A percentile compares a stretch with the other conserved stretches of the same genome.
Evolutionary conservation across 1,140 invertebrate species (phyloP).

Genomic region (Leucophenga varia): DNA sequence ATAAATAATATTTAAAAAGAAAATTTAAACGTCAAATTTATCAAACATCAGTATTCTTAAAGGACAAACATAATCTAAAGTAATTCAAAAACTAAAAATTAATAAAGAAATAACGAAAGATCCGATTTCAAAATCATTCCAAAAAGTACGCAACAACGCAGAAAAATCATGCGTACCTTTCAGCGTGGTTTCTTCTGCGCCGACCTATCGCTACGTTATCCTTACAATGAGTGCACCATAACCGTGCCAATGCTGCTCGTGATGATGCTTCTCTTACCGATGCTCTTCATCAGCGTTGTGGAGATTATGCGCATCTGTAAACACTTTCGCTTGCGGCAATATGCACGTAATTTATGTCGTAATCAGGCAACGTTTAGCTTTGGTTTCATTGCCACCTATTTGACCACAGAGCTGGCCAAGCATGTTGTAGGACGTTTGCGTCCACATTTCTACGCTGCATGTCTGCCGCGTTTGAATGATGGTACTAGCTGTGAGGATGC

Average conservation of each 20-base stretch:
- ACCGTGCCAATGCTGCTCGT: conserved; percentile 49
- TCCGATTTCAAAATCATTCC: too few species aligned
- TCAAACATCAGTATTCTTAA: too few species aligned
- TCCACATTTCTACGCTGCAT: conserved; percentile 59
- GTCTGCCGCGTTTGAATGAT: conserved; percentile 63
- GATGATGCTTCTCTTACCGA: conserved; percentile 43
- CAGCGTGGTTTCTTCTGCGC: conserved; percentile 48
- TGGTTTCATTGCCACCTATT: conserved; percentile 48
- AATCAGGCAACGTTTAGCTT: conserved; percentile 43
- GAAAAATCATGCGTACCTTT: conserved; percentile 34
- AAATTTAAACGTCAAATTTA: too few species aligned
- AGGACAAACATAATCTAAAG: too few species aligned
- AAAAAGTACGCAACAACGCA: too few species aligned
- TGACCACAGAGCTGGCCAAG: conserved; percentile 48
- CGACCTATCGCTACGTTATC: conserved; percentile 42
- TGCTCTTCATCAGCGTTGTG: conserved; percentile 47
- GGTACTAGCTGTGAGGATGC: conserved; percentile 60
- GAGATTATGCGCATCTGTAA: conserved; percentile 47
- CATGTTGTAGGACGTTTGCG: conserved; percentile 40
- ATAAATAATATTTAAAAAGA: too few species aligned
- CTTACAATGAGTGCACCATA: conserved; percentile 46
- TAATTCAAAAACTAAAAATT: too few species aligned
- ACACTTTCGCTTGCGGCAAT: conserved; percentile 37
- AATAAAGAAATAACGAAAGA: too few species aligned
- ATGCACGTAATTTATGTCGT: conserved; percentile 41